phyloP scores from a whole-genome alignment of 2,888 invertebrate genomes.

The Aspidiotus destructor region DNA sequence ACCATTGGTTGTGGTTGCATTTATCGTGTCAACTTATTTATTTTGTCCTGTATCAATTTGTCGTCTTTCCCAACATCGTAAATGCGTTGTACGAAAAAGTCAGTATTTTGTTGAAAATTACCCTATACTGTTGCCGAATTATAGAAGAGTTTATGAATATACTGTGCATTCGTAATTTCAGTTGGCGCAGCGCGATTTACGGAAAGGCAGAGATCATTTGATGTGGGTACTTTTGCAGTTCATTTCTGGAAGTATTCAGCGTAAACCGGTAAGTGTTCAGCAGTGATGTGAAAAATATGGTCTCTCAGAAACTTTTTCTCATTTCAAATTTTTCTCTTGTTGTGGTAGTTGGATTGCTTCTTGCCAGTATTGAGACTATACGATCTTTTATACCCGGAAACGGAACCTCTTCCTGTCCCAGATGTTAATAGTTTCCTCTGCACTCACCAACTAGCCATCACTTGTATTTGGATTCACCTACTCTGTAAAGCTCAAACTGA shows the following conservation, averaged over 20 bases:
- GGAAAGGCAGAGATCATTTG: constrained; percentile 89
- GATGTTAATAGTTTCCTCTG: constrained; percentile 78
- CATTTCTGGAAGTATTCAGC: constrained; percentile 90
- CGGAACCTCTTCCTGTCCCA: constrained; percentile 78
- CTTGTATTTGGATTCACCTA: constrained; percentile 94
- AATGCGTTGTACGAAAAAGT: constrained; percentile 77
- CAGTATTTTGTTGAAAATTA: constrained; percentile 26
- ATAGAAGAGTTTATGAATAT: neutral
- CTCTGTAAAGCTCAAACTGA: constrained; percentile 86
- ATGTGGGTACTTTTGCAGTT: constrained; percentile 97
- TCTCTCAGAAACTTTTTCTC: neutral
- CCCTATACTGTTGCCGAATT: neutral
- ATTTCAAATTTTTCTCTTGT: neutral
- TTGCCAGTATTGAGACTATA: constrained; percentile 81
- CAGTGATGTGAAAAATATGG: no score
- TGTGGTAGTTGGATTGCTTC: constrained; percentile 63
- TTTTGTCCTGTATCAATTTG: constrained; percentile 87
- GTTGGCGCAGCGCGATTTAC: constrained; percentile 66
- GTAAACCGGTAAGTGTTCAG: constrained; percentile 61
- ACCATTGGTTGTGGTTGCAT: constrained; percentile 74
- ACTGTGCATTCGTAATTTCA: constrained; percentile 41
- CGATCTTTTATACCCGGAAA: constrained; percentile 85
- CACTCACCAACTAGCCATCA: constrained; percentile 84
- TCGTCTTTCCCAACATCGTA: constrained; percentile 85
- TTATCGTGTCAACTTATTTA: constrained; percentile 89